Percentiles rank a stretch among this genome's conserved stretches.
phyloP scores from a whole-genome alignment of 2,797 vertebrate genomes.

The Semaprochilodus insignis region DNA sequence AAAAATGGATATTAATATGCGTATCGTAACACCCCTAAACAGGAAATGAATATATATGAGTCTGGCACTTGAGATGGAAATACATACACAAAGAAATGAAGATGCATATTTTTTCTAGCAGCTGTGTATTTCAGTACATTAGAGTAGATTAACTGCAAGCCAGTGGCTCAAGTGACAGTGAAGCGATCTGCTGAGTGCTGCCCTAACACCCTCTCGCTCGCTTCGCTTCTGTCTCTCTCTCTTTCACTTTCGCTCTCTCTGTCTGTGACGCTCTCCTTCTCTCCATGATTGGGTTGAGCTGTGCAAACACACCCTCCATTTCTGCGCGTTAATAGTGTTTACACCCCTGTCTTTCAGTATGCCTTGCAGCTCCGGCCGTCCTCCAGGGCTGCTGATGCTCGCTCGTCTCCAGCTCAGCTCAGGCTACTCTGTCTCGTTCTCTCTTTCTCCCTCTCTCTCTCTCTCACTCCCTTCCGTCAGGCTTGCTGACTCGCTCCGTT shows the following conservation, averaged over 20 bases:
- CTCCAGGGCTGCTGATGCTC: constrained; percentile 45
- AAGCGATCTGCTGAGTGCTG: constrained; percentile 1
- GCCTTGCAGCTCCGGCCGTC: constrained; percentile 36
- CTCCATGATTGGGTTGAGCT: constrained; percentile 63
- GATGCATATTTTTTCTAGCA: background rate
- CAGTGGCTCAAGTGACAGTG: constrained; percentile 23
- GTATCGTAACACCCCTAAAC: background rate
- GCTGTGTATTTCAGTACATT: constrained; percentile 5
- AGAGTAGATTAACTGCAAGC: background rate
- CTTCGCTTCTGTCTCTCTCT: background rate
- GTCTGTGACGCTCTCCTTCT: constrained; percentile 14
- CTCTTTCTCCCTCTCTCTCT: background rate
- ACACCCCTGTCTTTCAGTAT: constrained; percentile 71
- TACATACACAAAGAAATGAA: background rate
- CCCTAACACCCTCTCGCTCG: constrained; percentile 1
- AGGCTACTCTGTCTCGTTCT: constrained; percentile 8
- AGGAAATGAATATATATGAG: background rate
- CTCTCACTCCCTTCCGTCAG: constrained; percentile 15
- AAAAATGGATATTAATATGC: background rate
- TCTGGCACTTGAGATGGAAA: constrained; percentile 5
- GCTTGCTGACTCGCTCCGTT: constrained; percentile 38
- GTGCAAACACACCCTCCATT: constrained; percentile 76
- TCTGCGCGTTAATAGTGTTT: constrained; percentile 73
- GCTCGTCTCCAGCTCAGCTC: constrained; percentile 27
- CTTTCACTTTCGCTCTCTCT: background rate